Evolutionary conservation across 1,140 invertebrate species (phyloP).

Genomic region (Nomia melanderi): DNA sequence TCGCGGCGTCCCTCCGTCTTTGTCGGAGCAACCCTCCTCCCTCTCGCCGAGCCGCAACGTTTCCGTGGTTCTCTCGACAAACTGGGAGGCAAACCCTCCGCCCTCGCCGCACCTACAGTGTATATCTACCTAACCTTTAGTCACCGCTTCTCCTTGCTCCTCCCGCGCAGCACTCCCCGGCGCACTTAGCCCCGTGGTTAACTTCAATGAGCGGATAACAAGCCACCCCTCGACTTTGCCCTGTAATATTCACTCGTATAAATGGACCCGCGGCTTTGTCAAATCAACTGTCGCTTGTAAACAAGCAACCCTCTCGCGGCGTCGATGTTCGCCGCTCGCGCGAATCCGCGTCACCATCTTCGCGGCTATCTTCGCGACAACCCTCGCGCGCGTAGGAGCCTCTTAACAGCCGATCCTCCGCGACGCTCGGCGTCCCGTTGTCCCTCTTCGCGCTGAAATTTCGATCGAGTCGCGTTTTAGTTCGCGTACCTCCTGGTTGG

Average conservation of each 20-base stretch:
- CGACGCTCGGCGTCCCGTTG: too few species aligned
- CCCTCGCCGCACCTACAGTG: not conserved
- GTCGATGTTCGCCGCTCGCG: conserved; percentile 36
- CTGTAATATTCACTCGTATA: conserved; percentile 79
- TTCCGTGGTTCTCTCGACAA: conserved; percentile 16
- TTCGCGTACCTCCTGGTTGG: too few species aligned
- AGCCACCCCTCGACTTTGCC: conserved; percentile 76
- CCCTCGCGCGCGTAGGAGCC: not conserved
- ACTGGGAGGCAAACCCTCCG: conserved; percentile 19
- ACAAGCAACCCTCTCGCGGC: conserved; percentile 61
- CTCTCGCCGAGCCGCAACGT: not conserved
- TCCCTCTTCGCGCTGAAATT: too few species aligned
- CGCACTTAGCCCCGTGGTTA: conserved; percentile 80
- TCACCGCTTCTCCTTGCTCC: conserved; percentile 38
- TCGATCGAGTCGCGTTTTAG: too few species aligned
- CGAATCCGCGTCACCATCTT: conserved; percentile 44
- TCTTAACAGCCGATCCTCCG: too few species aligned
- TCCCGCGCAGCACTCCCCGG: conserved; percentile 59
- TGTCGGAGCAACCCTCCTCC: not conserved
- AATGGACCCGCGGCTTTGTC: conserved; percentile 80
- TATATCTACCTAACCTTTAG: conserved; percentile 43
- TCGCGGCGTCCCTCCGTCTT: not conserved
- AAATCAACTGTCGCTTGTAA: conserved; percentile 79
- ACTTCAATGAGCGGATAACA: conserved; percentile 81
- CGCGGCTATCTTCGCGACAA: conserved; percentile 41